A percentile compares a stretch with the other conserved stretches of the same genome.
These are phyloP conservation scores for Oscheius sp. DNA, from an alignment of 2,888 invertebrate species.

Conservation along the genomic window DNA sequence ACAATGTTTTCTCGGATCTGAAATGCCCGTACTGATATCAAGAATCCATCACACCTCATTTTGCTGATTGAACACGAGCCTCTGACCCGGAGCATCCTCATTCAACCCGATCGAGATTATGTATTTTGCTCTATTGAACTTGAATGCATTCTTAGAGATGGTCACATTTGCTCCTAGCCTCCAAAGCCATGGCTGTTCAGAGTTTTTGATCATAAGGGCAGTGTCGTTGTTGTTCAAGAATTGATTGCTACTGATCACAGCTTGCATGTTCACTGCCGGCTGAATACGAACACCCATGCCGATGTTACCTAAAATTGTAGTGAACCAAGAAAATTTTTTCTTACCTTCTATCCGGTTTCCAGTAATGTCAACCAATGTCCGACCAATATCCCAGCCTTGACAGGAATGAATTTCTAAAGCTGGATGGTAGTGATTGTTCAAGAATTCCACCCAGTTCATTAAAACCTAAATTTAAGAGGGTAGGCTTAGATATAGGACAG, in stretches of 20 bases:
- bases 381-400: slow-evolving; percentile 47
- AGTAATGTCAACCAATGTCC: slow-evolving; percentile 56
- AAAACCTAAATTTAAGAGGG: slow-evolving; percentile 50
- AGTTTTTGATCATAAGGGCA: slow-evolving; percentile 68
- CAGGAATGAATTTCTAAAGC: slow-evolving; percentile 71
- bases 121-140: slow-evolving; percentile 79
- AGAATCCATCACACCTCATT: slow-evolving; percentile 62
- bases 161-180: slow-evolving; percentile 71
- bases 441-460: slow-evolving; percentile 71
- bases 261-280: slow-evolving; percentile 71
- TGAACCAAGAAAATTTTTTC: neutral
- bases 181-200: slow-evolving; percentile 63
- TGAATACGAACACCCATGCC: slow-evolving; percentile 68
- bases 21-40: slow-evolving; percentile 1
- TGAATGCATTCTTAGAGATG: slow-evolving; percentile 89
- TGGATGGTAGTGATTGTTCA: slow-evolving; percentile 71
- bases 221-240: slow-evolving; percentile 71
- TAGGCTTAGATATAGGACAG: neutral
- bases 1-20: slow-evolving; percentile 85
- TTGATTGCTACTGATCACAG: slow-evolving; percentile 66
- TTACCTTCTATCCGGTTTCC: slow-evolving; percentile 49
- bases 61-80: slow-evolving; percentile 70
- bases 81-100: slow-evolving; percentile 76
- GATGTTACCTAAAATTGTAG: slow-evolving; percentile 44
- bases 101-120: slow-evolving; percentile 71